Evolutionary conservation across 2,888 invertebrate species (phyloP).

Genomic region (Lapara coniferarum): DNA sequence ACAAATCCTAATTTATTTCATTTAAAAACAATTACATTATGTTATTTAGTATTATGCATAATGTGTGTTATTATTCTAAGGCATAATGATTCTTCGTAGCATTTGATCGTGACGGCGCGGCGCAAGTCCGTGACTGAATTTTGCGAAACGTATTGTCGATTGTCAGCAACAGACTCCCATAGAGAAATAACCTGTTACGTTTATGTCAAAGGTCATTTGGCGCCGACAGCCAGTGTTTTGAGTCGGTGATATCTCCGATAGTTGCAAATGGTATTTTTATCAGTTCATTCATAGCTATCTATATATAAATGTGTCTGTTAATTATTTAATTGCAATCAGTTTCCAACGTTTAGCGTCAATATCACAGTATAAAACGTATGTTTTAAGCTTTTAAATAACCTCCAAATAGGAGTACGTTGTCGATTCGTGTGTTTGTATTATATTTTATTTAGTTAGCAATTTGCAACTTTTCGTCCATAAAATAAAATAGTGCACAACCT

Average conservation of each 20-base stretch:
- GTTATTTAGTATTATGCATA: neutral
- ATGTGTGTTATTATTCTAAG: no score
- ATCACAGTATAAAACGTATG: no score
- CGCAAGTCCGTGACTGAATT: slow-evolving; percentile 2
- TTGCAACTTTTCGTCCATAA: no score
- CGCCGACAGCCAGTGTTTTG: slow-evolving; percentile 6
- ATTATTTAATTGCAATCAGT: neutral
- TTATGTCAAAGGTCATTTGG: slow-evolving; percentile 23
- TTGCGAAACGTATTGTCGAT: slow-evolving; percentile 7
- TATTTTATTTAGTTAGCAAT: no score
- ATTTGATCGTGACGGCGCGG: neutral
- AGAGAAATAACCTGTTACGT: slow-evolving; percentile 22
- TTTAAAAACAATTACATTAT: neutral
- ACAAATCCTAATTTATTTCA: no score
- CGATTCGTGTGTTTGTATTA: no score
- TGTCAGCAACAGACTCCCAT: slow-evolving; percentile 6
- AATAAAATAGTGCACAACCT: no score
- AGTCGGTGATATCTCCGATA: neutral
- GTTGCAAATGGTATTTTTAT: slow-evolving; percentile 1
- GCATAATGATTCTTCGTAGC: neutral
- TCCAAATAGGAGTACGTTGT: no score
- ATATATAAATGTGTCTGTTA: slow-evolving; percentile 12
- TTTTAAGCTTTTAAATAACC: no score
- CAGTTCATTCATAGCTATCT: slow-evolving; percentile 13
- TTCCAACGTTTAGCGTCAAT: neutral